phyloP scores from a whole-genome alignment of 2,797 vertebrate genomes.

The Babyrousa celebensis region DNA sequence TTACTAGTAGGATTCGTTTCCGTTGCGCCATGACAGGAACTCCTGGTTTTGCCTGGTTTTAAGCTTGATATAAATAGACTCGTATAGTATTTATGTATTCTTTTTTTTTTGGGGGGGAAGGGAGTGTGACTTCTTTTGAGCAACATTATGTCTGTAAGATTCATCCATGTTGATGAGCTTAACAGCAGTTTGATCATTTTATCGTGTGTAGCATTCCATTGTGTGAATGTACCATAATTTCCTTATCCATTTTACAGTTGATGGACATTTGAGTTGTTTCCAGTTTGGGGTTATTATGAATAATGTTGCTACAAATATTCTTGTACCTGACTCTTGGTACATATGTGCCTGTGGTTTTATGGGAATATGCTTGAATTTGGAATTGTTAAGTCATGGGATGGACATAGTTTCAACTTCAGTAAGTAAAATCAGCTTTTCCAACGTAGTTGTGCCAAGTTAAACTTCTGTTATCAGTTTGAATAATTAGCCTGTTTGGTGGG shows the following conservation, averaged over 20 bases:
- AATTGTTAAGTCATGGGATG: background rate
- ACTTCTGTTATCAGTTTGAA: background rate
- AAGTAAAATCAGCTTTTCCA: slow-evolving; percentile 52
- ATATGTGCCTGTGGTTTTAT: background rate
- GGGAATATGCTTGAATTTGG: slow-evolving; percentile 24
- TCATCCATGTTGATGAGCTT: slow-evolving; percentile 25
- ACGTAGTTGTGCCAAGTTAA: background rate
- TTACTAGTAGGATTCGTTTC: no score
- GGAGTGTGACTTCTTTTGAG: slow-evolving; percentile 13
- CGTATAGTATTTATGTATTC: background rate
- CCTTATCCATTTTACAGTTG: slow-evolving; percentile 14
- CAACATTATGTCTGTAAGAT: background rate
- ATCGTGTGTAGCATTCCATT: background rate
- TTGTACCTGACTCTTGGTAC: background rate
- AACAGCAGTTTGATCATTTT: slow-evolving; percentile 35
- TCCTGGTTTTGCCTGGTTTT: slow-evolving; percentile 15
- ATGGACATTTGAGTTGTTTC: slow-evolving; percentile 43
- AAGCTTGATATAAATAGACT: slow-evolving; percentile 24
- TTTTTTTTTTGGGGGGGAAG: background rate
- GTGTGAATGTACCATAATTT: background rate
- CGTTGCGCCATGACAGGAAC: no score
- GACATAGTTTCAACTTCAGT: slow-evolving; percentile 7
- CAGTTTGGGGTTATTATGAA: slow-evolving; percentile 16
- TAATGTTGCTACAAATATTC: slow-evolving; percentile 10
- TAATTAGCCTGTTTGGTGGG: background rate